phyloP scores from a whole-genome alignment of 1,140 invertebrate species.

The Caenorhabditis brenneri region DNA sequence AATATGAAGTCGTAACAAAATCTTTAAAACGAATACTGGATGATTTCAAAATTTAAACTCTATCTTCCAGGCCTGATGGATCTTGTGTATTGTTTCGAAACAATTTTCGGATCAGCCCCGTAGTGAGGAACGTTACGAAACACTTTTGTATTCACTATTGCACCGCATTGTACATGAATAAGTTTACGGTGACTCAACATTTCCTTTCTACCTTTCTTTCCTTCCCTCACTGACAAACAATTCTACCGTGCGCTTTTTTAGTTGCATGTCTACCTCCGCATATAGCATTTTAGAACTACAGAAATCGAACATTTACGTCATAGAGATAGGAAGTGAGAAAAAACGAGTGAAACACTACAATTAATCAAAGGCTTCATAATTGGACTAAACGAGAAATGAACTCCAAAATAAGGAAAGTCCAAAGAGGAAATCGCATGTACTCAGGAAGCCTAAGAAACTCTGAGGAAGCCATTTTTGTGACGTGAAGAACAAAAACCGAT shows the following conservation, averaged over 20 bases:
- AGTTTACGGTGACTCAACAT: conserved; percentile 11
- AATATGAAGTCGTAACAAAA: background rate
- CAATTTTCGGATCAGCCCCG: background rate
- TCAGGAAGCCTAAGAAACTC: no score
- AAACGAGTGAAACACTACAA: background rate
- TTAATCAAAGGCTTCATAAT: background rate
- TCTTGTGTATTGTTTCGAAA: background rate
- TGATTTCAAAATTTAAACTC: background rate
- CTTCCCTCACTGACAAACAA: background rate
- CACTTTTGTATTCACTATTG: background rate
- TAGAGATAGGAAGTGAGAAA: background rate
- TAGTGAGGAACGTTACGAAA: conserved; percentile 13
- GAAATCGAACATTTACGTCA: background rate
- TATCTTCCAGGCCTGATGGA: background rate
- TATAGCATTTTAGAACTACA: background rate
- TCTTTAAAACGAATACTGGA: background rate
- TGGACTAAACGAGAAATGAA: background rate
- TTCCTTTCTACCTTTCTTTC: background rate
- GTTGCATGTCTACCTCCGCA: background rate
- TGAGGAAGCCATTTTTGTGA: background rate
- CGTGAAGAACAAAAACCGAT: background rate
- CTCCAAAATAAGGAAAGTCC: background rate
- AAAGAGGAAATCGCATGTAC: background rate
- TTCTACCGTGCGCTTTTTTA: background rate
- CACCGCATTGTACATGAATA: background rate